Evolutionary conservation across 2,888 invertebrate genomes (phyloP).

Genomic region (Thysanoteuthis rhombus): DNA sequence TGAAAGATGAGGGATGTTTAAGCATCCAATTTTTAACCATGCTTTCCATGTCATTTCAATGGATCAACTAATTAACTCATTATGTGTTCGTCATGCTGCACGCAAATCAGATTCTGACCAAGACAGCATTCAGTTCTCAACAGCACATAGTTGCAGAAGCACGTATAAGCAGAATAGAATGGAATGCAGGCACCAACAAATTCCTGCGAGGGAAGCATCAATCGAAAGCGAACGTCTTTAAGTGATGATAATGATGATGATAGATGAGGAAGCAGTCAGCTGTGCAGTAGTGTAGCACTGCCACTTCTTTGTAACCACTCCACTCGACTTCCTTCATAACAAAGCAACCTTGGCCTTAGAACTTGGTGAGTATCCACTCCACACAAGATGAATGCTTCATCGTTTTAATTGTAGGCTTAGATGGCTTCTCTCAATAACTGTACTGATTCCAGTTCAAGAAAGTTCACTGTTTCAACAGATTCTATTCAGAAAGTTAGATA

Average conservation of each 20-base stretch:
- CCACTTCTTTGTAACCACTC: neutral
- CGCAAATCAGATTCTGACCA: neutral
- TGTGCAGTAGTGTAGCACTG: neutral
- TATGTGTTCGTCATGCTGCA: neutral
- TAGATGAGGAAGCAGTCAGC: neutral
- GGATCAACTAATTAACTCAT: neutral
- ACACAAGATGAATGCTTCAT: neutral
- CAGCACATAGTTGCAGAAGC: neutral
- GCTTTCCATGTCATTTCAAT: neutral
- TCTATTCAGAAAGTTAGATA: neutral
- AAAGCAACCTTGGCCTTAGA: neutral
- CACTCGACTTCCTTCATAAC: neutral
- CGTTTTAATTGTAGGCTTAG: neutral
- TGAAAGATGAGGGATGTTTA: neutral
- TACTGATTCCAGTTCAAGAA: neutral
- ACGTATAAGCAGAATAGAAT: neutral
- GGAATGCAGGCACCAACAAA: neutral
- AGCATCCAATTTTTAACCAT: neutral
- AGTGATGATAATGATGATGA: neutral
- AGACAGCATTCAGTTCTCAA: neutral
- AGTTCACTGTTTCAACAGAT: neutral
- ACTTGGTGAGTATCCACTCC: neutral
- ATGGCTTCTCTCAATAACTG: neutral
- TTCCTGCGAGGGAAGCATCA: neutral
- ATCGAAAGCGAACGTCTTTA: neutral